Evolutionary conservation across 2,797 vertebrate species (phyloP), one percentile per base, ranked within the genome.

Genomic region (Manis pentadactyla): DNA sequence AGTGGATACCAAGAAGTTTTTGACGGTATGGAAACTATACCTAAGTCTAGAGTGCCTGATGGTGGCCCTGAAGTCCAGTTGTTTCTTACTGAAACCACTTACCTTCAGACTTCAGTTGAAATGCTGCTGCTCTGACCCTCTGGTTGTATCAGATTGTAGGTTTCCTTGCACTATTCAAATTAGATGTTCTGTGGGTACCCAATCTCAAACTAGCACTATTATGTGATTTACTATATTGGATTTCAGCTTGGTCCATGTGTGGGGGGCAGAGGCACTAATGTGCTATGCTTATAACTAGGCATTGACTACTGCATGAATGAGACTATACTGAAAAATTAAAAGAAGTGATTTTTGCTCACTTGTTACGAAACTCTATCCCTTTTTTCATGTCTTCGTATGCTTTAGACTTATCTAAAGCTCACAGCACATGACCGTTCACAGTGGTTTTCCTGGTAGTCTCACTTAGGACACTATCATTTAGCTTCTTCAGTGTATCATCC

Each of bases 331-430:
- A 79, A 89, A 96, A 88, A 57, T 79, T 23, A 68, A 84, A 90
- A 84, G 17, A 90, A 73, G 13, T 75, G 42, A 19, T 71, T 89
- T 85, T 68, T 94, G 46, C 74, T 95, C 89, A 74, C 42, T 92
- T 78, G 11, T 64, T 81, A 73, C 10, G 17, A 79, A 73, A 84
- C 13, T 17, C 5, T 25, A 89, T 59, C 29, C n/a, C 9, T 21
- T 75, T 81, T 71, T 83, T 17, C 39, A 77, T 37, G 17, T 79
- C n/a, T 92, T 78, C 83, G 37, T 74, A 21, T 85, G 42, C 57
- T 98, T 95, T 95, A 53, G 84, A 93, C 77, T 63, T 94, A 77
- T 68, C 31, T 83, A 79, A 59, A 89, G 1, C 57, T 95, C 92
- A 93, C 55, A 66, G 23, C 3, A 66, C 23, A 87, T 51, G 51